These are phyloP conservation scores for Sebastes trivittatus DNA, from an alignment of 2,797 vertebrate species.

Conservation along the genomic window DNA sequence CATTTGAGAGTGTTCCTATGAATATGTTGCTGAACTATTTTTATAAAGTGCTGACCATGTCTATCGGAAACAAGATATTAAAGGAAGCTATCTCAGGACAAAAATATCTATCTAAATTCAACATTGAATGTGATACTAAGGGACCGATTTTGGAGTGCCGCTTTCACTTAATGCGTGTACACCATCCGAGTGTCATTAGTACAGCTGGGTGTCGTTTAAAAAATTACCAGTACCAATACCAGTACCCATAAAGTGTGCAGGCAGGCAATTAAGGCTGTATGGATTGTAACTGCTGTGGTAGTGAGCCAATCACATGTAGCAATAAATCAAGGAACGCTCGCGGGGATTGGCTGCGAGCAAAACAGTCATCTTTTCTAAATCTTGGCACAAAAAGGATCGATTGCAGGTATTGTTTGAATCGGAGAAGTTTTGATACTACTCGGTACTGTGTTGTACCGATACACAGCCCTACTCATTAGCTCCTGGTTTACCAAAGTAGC, in stretches of 20 bases:
- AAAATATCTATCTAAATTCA: neutral
- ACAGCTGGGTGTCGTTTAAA: too few species aligned
- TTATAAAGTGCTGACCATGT: neutral
- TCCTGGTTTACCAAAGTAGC: neutral
- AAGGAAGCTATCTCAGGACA: neutral
- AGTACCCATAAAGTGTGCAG: too few species aligned
- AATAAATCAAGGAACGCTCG: too few species aligned
- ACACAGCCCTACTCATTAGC: neutral
- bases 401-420: too few species aligned
- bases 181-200: neutral
- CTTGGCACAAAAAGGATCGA: too few species aligned
- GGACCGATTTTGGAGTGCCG: neutral
- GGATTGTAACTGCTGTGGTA: too few species aligned
- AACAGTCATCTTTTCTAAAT: too few species aligned
- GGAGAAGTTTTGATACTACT: too few species aligned
- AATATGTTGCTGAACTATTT: neutral
- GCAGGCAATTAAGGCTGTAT: too few species aligned
- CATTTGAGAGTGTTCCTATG: neutral
- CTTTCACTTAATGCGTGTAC: neutral
- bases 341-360: fast-evolving
- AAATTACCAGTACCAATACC: too few species aligned
- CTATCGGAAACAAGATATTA: neutral
- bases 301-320: too few species aligned
- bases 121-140: neutral
- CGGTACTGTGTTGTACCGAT: too few species aligned